Evolutionary conservation across 2,888 invertebrate species (phyloP), one percentile per base, ranked within the genome.

Genomic region (Sicus ferrugineus): DNA sequence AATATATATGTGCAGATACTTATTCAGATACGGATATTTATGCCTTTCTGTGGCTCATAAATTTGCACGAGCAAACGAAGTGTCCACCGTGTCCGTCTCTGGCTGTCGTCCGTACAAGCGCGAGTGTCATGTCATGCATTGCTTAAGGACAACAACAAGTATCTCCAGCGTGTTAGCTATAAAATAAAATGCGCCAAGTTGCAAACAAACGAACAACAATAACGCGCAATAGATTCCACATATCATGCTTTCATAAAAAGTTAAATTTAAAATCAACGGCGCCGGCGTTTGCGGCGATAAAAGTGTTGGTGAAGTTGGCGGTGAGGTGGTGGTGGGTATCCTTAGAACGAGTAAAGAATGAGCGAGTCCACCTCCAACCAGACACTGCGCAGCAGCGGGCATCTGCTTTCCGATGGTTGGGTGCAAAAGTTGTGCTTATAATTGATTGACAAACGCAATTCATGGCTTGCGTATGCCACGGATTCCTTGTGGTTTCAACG

Each of bases 381-480:
- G 42, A 42, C 42, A 16, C 42, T 42, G 5, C 42, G 9, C 34
- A 14, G 34, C n/a, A 16, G n/a, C n/a, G n/a, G n/a, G n/a, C 42
- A n/a, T 42, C 42, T 9, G 16, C 56, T 56, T 23, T 56, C 56
- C 23, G 28, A 56, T 56, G n/a, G 56, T 56, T 56, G 28, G 46
- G 38, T 26, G 42, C 21, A 42, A 61, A 61, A 61, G 14, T 42
- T 16, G 28, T 23, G 26, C 26, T 64, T 64, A 64, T 64, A 64
- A 64, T 64, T 64, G 64, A 64, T 64, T 64, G 64, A 64, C 64
- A 64, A 64, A 64, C 64, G 50, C 64, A 64, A 42, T 28, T 4
- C 38, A 38, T 23, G 52, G 21, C 52, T n/a, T n/a, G 14, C 38
- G 38, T 14, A 38, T 9, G 7, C 38, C 38, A 38, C 14, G 14